phyloP scores from a whole-genome alignment of 2,113 vertebrate species.

The Phylloscopus trochilus region DNA sequence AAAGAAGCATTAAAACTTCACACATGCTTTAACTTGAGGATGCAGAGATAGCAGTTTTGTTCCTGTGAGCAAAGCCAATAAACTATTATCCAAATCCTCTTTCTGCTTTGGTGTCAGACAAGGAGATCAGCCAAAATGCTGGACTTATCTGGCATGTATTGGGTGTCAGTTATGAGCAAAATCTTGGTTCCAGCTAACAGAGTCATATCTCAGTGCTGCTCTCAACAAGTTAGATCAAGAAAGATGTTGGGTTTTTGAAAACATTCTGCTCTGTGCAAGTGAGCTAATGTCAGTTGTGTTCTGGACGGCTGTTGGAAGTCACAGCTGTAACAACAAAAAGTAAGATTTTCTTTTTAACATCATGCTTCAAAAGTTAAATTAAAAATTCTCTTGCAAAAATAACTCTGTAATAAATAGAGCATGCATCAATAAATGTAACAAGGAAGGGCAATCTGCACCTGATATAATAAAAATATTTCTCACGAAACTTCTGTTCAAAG shows the following conservation, averaged over 20 bases:
- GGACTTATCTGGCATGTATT: not conserved
- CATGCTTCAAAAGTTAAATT: constrained; percentile 46
- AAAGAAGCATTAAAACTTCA: constrained; percentile 1
- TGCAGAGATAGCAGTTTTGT: not conserved
- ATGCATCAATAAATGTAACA: constrained; percentile 31
- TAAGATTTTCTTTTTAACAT: constrained; percentile 34
- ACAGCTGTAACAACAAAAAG: constrained; percentile 59
- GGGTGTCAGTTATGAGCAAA: constrained; percentile 6
- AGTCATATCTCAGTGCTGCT: not conserved
- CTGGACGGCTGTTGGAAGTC: not conserved
- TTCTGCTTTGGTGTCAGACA: not conserved
- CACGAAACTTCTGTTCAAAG: not conserved
- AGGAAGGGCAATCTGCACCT: constrained; percentile 23
- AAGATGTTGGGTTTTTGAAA: not conserved
- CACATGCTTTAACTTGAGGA: constrained; percentile 23
- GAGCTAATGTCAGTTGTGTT: not conserved
- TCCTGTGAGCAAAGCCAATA: not conserved
- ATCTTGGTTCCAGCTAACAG: not conserved
- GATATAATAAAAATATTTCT: constrained; percentile 50
- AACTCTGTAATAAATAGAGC: constrained; percentile 27
- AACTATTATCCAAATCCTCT: not conserved
- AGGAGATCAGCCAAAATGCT: constrained; percentile 11
- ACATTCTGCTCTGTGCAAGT: not conserved
- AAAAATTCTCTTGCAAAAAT: constrained; percentile 43
- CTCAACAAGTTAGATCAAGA: constrained; percentile 14